Conservation (phyloP, 1,140 invertebrate species). For the Dendroctonus ponderosae region DNA sequence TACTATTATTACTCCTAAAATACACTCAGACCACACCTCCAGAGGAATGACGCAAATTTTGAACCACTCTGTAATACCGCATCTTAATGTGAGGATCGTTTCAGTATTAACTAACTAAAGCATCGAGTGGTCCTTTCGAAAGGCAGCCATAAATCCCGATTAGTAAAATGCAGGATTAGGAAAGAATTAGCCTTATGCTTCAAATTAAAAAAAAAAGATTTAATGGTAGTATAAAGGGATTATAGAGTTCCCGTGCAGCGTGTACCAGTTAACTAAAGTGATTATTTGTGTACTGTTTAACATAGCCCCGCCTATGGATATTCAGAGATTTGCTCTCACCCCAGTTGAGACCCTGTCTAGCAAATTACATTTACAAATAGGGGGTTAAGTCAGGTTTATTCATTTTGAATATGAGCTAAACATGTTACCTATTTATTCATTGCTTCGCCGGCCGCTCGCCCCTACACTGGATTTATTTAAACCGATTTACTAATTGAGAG, state of each 20-base stretch:
- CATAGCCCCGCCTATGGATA: conserved; percentile 23
- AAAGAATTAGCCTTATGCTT: conserved; percentile 1
- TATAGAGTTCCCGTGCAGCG: conserved; percentile 2
- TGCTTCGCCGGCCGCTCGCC: conserved; percentile 25
- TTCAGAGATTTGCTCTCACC: conserved; percentile 28
- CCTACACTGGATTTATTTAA: conserved; percentile 19
- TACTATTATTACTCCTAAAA: no score
- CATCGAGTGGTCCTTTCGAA: no score
- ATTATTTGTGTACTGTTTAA: conserved; percentile 27
- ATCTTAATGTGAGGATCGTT: no score
- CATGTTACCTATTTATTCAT: conserved; percentile 44
- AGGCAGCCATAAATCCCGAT: no score
- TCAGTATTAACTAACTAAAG: no score
- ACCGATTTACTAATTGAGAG: conserved; percentile 36
- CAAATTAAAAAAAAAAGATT: conserved; percentile 8
- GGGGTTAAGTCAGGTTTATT: conserved; percentile 42
- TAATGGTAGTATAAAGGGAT: conserved; percentile 14
- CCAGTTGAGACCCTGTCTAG: conserved; percentile 21
- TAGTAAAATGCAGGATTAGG: background rate
- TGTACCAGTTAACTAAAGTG: conserved; percentile 27
- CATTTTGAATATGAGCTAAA: conserved; percentile 43
- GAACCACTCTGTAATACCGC: no score
- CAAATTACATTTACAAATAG: conserved; percentile 45
- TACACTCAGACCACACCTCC: no score
- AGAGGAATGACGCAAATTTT: no score